Evolutionary conservation across 2,113 vertebrate species (phyloP), one percentile per base, ranked within the genome.

Genomic region (Trogon melanurus): DNA sequence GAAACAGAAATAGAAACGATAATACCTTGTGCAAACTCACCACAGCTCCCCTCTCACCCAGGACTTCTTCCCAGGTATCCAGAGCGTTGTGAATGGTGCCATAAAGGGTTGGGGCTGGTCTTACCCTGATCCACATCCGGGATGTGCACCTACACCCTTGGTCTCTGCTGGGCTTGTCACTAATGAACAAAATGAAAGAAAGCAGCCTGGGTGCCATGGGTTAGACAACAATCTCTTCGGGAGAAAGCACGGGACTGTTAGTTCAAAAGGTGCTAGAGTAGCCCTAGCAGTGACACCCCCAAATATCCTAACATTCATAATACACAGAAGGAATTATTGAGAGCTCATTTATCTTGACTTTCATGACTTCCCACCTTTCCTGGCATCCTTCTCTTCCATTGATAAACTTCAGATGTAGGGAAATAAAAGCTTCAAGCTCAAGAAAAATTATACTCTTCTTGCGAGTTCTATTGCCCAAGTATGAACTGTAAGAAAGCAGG

Each of bases 391-490:
- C 78, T 13, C 19, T 83, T 88, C 32, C 70, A 61, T 8, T 61
- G 74, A 69, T 14, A 82, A 92, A 11, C 30, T 87, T 72, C 84
- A 89, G 70, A 45, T 82, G 62, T 8, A 69, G 25, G 13, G 41
- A 87, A 94, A 93, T 32, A 62, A 95, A 89, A 89, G 54, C 26
- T 48, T 76, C 50, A 72, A 72, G 23, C 8, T 79, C 45, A 62
- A 74, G 64, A 56, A 76, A 58, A 96, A 83, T 1, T 1, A 45
- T 21, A 16, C 9, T 85, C 3, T 15, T 70, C 75, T 67, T 91
- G 41, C 9, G 72, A 75, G 38, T 80, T 76, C 41, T 82, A 45
- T 45, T 69, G 26, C 27, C 13, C 20, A 80, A 80, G 9, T 65
- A 72, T n/a, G 65, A 92, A 69, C 78, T 71, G 20, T 4, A 84